Conservation (phyloP, 2,888 invertebrate genomes). For the Melipona beecheii region DNA sequence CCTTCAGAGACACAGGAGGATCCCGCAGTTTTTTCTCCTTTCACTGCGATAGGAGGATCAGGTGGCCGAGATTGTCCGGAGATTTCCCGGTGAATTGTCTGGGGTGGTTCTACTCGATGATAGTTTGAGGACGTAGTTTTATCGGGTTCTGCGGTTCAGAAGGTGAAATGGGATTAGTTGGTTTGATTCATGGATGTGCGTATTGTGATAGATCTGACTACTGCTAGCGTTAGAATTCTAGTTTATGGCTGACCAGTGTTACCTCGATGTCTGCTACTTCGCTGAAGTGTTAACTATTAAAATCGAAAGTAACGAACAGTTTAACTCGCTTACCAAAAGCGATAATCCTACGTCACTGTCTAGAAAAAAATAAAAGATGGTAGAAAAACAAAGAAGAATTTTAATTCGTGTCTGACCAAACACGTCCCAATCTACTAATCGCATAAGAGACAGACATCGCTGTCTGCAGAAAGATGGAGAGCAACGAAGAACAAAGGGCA, state of each 20-base stretch:
- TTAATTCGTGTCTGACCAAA: background rate
- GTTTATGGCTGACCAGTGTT: too few species aligned
- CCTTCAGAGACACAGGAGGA: slow-evolving; percentile 1
- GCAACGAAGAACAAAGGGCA: too few species aligned
- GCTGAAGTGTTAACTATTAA: too few species aligned
- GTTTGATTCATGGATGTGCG: background rate
- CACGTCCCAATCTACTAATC: background rate
- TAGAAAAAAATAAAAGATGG: too few species aligned
- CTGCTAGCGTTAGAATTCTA: too few species aligned
- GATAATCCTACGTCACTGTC: too few species aligned
- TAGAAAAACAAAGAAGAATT: background rate
- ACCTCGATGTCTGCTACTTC: too few species aligned
- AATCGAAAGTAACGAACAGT: too few species aligned
- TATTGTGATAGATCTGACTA: background rate
- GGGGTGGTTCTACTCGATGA: background rate
- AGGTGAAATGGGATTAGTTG: background rate
- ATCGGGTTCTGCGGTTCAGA: background rate
- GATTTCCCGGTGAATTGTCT: background rate
- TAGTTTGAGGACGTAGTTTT: background rate
- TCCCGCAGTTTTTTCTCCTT: background rate
- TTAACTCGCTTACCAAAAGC: too few species aligned
- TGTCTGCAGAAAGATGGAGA: too few species aligned
- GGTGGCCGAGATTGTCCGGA: background rate
- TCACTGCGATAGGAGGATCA: background rate
- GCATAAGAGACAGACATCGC: too few species aligned